Evolutionary conservation across 2,113 vertebrate species (phyloP), one percentile per base, ranked within the genome.

Genomic region (Entelurus aequoreus): DNA sequence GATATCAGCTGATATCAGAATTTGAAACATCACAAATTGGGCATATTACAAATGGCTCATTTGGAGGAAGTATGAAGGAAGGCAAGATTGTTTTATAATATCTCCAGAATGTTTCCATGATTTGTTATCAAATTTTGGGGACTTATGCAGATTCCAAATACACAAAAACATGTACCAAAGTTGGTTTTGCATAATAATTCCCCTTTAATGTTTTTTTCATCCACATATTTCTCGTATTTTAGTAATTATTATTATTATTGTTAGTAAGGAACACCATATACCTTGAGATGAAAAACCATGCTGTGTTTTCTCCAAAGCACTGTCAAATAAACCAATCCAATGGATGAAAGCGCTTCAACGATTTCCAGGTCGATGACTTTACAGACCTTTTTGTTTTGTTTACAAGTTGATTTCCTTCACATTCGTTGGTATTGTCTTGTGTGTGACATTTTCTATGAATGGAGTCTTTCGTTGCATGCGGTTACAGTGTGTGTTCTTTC

Each of bases 311-410:
- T 44, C 48, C 58, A 51, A 14, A 55, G 19, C 60, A 60, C 60
- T 63, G 36, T 40, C 12, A 66, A 63, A 66, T 51, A 71, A 68
- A 63, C 42, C 38, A 50, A 47, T 28, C 37, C 42, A 36, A 47
- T 37, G 55, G 53, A 62, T 12, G 58, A 59, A 69, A 57, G 11
- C 2, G 48, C 48, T 61, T 63, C 2, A 46, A 59, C 35, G 21
- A 60, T 66, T 51, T 55, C 3, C 54, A 58, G 54, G 49, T 14
- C 16, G 68, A 36, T 42, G 36, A 9, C 14, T 19, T 38, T 40
- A 13, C 36, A 47, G 15, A 46, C 6, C 28, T 44, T 68, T 54
- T 37, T n/a, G 54, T 57, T 42, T 54, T 40, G 36, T 48, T 63
- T 44, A 7, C 13, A 6, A 6, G 38, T 44, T 38, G 35, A 42